Base-by-base conservation (phyloP, 2,113 vertebrate species). In the Gymnocephalus cernua region DNA sequence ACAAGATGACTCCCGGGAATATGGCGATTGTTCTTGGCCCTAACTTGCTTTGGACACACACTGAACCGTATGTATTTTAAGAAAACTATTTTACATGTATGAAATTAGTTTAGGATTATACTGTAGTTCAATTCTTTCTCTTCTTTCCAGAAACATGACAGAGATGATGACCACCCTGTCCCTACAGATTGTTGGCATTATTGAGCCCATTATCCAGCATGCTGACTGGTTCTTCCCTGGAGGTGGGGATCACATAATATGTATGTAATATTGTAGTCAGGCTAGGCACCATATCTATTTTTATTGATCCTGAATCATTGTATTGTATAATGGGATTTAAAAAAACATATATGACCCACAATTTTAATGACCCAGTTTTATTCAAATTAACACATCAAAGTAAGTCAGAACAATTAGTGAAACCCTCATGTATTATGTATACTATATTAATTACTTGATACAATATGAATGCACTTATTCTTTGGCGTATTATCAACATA, bases 101-200 rank as follows among this genome's bases (percentile, higher is more conserved):
- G 1, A 41, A 21, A 25, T 32, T 29, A 7, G 29, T 21, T 4
- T 67, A 32, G 47, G 14, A 35, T 69, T 15, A 21, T 16, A 15
- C 19, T 58, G 62, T 16, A 11, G 23, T 50, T 82, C 19, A 41
- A 0, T 58, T 57, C 1, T 47, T 47, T 78, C 38, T 58, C 2
- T 61, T 86, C 27, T 86, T 50, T 78, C 18, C 93, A 99, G 98
- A 91, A 98, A 98, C 92, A 97, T 99, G 89, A 99, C 98, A 0
- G 98, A 99, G 93, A 98, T 99, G 98, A 99, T 99, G 98, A 99
- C 98, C n/a, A 99, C 98, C 0, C 94, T 99, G 73, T 99, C 98
- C 0, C 95, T 99, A 69, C 98, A 99, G 95, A 99, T 99, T 0
- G 98, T 99, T 7, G 97, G 96, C 69, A 98, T 99, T 86, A 95